Evolutionary conservation across 2,797 vertebrate species (phyloP), one percentile per base, ranked within the genome.

Genomic region (Periophthalmus magnuspinnatus): DNA sequence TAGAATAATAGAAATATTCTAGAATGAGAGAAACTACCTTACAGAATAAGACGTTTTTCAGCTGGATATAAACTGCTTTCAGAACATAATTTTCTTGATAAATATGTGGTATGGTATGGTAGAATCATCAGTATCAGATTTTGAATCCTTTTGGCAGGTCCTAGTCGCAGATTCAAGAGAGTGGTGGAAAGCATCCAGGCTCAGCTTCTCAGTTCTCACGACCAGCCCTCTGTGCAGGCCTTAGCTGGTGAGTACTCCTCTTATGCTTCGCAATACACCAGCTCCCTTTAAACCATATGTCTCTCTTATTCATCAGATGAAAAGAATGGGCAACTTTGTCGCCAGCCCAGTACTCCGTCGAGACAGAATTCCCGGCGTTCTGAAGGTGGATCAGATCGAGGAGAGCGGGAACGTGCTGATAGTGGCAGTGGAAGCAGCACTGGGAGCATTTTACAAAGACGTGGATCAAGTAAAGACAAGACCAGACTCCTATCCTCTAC

Each of bases 151-250:
- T 38, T 62, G 54, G 22, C 81, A 97, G 96, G 96, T 89, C 96
- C 96, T 69, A 97, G 96, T 83, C 96, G 96, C 78, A 94, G 95
- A 84, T 97, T 97, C 87, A 97, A 96, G 85, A 91, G 96, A 73
- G 96, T 97, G 34, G 95, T 97, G 79, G 96, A 97, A 86, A 96
- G 95, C n/a, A 97, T 97, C 86, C 96, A 97, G 89, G 95, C 96
- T 67, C 96, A 97, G 87, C 86, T 97, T 24, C 93, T 97, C 74
- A 96, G 95, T 79, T 94, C 95, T 71, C 96, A 97, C 0, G 96
- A 97, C 91, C 96, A 97, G 90, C 96, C 95, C 24, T 96, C 95
- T 14, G 96, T 97, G 81, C 96, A 96, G 91, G 94, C 95, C 72
- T 92, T 97, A 71, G 94, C 94, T 90, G 96, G 96, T 97, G 81